Base-by-base conservation (phyloP, 2,797 vertebrate species). In the Crenuchus spilurus region DNA sequence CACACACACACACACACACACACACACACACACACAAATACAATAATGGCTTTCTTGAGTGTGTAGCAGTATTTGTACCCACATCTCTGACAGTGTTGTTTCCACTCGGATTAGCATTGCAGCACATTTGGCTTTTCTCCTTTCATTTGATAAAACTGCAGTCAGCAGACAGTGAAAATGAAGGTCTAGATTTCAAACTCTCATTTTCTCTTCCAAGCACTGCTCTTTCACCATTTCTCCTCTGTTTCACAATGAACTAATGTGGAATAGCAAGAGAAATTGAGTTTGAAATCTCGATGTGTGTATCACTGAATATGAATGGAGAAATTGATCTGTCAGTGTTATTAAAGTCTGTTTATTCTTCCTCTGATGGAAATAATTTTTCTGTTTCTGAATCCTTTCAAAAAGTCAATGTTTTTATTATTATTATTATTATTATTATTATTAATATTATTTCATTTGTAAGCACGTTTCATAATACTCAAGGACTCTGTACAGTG, bases 21-120 rank as follows among this genome's bases (percentile, higher is more conserved):
- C 72, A 54, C 22, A 61, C 41, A 76, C 63, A 69, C 58, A 42
- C 39, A 58, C 55, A 62, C 73, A 72, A 37, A 54, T 39, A 69
- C n/a, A n/a, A n/a, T 24, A 72, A 58, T 58, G 33, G 31, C 22
- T 54, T 13, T 35, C 57, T 46, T n/a, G 20, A 48, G 65, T 67
- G 31, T 49, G 48, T 20, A 63, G 5, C 10, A 60, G 14, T 39
- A 20, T 62, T 55, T 66, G 61, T 73, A 64, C 41, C 41, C 7
- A 2, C 31, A 51, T 65, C 41, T 55, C 18, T 37, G 55, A 52
- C 55, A 52, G 22, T 13, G 54, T 58, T 26, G 60, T 74, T 74
- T 74, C 41, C 42, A 74, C 52, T 74, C 51, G 63, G 42, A 33
- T 41, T 67, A 68, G 24, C 7, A 26, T 6, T 39, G 42, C 37